These are phyloP conservation scores for Adoxophyes honmai DNA, from an alignment of 1,140 invertebrate species.

Conservation along the genomic window DNA sequence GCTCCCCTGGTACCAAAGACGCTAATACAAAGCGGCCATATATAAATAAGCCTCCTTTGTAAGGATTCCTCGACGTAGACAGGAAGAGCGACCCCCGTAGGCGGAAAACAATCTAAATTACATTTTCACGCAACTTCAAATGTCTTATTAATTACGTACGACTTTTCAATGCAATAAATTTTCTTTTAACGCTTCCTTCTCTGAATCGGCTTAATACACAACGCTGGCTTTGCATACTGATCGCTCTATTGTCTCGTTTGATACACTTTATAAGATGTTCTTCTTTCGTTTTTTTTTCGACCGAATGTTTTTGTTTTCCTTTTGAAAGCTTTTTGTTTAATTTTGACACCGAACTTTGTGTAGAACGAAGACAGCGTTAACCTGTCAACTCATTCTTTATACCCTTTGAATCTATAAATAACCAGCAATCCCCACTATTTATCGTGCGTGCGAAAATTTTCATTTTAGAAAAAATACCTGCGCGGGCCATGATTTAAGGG, in stretches of 20 bases:
- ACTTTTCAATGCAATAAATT: slow-evolving; percentile 76
- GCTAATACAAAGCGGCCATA: slow-evolving; percentile 74
- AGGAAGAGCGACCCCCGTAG: slow-evolving; percentile 58
- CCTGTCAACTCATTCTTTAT: background rate
- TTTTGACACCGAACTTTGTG: no score
- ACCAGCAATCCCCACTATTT: slow-evolving; percentile 36
- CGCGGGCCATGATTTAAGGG: slow-evolving; percentile 64
- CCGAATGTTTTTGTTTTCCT: slow-evolving; percentile 19
- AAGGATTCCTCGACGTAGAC: slow-evolving; percentile 48
- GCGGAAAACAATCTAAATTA: slow-evolving; percentile 76
- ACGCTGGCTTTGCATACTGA: slow-evolving; percentile 49
- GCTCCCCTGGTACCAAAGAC: slow-evolving; percentile 71
- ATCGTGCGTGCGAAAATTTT: background rate
- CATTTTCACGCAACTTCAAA: slow-evolving; percentile 77
- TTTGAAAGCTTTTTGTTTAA: no score
- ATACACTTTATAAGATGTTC: background rate
- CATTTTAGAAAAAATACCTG: slow-evolving; percentile 40
- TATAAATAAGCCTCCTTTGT: slow-evolving; percentile 74
- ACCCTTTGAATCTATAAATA: slow-evolving; percentile 27
- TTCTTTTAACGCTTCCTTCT: slow-evolving; percentile 66
- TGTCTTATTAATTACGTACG: slow-evolving; percentile 75
- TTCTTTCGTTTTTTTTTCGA: slow-evolving; percentile 8
- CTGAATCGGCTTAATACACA: slow-evolving; percentile 66
- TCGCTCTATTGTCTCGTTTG: slow-evolving; percentile 46
- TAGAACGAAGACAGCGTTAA: no score